A percentile compares a stretch with the other conserved stretches of the same genome.
Conservation (phyloP, 2,888 invertebrate genomes). For the Carpatolechia fugitivella region DNA sequence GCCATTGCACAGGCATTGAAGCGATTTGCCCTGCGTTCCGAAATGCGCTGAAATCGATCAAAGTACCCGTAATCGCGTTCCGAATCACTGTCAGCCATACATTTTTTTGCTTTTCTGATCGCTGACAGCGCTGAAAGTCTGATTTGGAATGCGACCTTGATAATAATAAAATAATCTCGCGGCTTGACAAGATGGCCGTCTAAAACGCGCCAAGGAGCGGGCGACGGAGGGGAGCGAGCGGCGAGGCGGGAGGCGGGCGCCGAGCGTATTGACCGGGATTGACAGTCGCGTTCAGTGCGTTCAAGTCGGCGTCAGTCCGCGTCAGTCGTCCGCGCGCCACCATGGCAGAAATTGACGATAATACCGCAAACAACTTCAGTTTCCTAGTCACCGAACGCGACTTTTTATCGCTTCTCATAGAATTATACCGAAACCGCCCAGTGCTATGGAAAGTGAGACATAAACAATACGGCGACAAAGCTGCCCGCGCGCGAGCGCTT, state of each 20-base stretch:
- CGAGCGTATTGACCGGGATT: constrained; percentile 11
- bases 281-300: constrained; percentile 5
- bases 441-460: constrained; percentile 5
- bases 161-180: too few relatives aligned
- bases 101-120: too few relatives aligned
- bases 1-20: too few relatives aligned
- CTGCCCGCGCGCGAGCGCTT: background rate
- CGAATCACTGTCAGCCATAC: too few relatives aligned
- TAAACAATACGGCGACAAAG: background rate
- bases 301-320: constrained; percentile 5
- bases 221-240: background rate
- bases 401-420: constrained; percentile 1
- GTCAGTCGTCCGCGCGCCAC: constrained; percentile 4
- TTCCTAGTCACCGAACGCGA: background rate
- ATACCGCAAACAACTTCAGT: background rate
- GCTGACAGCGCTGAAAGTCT: too few relatives aligned
- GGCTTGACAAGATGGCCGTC: background rate
- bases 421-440: constrained; percentile 1
- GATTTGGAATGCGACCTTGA: too few relatives aligned
- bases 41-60: too few relatives aligned
- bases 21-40: too few relatives aligned
- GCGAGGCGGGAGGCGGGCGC: background rate
- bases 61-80: too few relatives aligned
- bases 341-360: background rate
- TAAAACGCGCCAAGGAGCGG: background rate